These are phyloP conservation scores for Mormyrops boulengeri DNA, from an alignment of 2,797 vertebrate genomes.

Conservation along the genomic window DNA sequence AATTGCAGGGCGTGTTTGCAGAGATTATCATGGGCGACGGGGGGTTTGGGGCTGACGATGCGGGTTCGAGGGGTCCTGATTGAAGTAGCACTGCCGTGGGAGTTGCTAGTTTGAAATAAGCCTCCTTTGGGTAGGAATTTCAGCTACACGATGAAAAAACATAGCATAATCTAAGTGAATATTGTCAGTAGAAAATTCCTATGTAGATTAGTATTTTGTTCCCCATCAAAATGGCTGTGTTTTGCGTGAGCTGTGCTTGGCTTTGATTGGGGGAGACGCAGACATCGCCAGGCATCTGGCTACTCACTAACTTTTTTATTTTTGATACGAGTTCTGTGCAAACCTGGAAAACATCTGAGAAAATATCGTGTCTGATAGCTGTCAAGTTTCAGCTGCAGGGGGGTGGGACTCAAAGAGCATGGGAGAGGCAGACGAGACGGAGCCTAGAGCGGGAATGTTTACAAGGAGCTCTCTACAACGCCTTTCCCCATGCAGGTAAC, in stretches of 20 bases:
- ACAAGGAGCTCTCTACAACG: neutral
- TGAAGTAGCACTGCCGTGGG: neutral
- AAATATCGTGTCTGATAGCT: neutral
- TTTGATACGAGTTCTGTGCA: neutral
- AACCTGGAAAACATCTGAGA: neutral
- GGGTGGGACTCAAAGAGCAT: neutral
- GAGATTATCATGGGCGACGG: neutral
- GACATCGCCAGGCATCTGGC: slow-evolving; percentile 2
- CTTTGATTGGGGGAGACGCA: slow-evolving; percentile 32
- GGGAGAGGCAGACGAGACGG: neutral
- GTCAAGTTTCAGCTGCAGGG: neutral
- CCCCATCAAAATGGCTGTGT: neutral
- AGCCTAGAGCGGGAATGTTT: neutral
- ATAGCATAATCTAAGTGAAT: neutral
- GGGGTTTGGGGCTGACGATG: neutral
- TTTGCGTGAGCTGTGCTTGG: slow-evolving; percentile 27
- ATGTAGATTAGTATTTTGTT: neutral
- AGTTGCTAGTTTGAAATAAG: neutral
- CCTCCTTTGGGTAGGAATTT: neutral
- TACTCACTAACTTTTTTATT: neutral
- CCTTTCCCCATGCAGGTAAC: neutral
- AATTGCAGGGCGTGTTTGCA: neutral
- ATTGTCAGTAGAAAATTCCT: neutral
- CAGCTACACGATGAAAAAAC: neutral
- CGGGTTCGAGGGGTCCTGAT: neutral